Evolutionary conservation across 1,140 invertebrate genomes (phyloP).

Genomic region (Ceratina australensis): DNA sequence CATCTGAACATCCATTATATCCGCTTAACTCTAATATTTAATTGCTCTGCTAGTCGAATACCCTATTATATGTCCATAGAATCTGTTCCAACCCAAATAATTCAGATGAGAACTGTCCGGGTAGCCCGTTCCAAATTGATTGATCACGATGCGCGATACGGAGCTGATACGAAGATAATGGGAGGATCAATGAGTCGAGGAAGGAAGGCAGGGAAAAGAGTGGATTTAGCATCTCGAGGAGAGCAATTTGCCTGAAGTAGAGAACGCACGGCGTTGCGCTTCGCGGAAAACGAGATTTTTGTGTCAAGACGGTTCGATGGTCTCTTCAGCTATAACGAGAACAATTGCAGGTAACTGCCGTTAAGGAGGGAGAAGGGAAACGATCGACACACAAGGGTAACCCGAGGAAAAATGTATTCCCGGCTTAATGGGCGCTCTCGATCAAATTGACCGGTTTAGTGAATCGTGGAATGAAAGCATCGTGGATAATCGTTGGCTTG

Average conservation of each 20-base stretch:
- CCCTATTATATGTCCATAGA: no score
- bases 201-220: no score
- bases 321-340: slow-evolving; percentile 22
- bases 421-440: slow-evolving; percentile 33
- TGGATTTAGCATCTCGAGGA: slow-evolving; percentile 15
- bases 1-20: not conserved
- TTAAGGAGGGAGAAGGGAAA: not conserved
- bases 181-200: not conserved
- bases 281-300: slow-evolving; percentile 10
- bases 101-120: not conserved
- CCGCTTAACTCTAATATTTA: no score
- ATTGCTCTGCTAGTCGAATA: no score
- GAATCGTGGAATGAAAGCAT: not conserved
- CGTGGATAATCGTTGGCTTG: slow-evolving; percentile 10
- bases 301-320: slow-evolving; percentile 19
- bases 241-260: not conserved
- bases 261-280: not conserved
- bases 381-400: not conserved
- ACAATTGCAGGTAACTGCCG: slow-evolving; percentile 25
- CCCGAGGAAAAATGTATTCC: slow-evolving; percentile 9
- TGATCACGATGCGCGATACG: not conserved
- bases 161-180: not conserved
- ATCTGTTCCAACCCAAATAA: no score
- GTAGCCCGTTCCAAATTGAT: not conserved
- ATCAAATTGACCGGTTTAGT: slow-evolving; percentile 30